A percentile compares a stretch with the other conserved stretches of the same genome.
These are phyloP conservation scores for Rhamphomyia laevipes DNA, from an alignment of 2,888 invertebrate species.

Conservation along the genomic window DNA sequence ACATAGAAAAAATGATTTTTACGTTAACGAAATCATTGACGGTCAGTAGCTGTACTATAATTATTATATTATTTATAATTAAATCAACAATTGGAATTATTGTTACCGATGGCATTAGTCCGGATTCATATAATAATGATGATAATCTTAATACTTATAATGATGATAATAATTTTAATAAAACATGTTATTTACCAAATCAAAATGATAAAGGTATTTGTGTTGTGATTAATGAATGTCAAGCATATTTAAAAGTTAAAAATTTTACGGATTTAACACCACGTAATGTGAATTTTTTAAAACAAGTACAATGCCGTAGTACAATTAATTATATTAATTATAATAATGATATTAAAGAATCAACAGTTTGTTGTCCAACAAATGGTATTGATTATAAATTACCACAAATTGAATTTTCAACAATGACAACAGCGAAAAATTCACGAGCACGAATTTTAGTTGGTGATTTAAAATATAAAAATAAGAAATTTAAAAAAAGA, in stretches of 20 bases:
- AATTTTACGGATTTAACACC: slow-evolving; percentile 26
- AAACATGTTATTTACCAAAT: slow-evolving; percentile 32
- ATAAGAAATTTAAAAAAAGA: slow-evolving; percentile 29
- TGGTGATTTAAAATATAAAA: slow-evolving; percentile 15
- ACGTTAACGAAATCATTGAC: background rate
- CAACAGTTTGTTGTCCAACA: slow-evolving; percentile 30
- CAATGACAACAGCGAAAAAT: slow-evolving; percentile 22
- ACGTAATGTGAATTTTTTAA: slow-evolving; percentile 30
- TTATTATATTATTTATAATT: background rate
- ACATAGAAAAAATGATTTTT: background rate
- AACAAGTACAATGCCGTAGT: slow-evolving; percentile 30
- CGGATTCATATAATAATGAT: background rate
- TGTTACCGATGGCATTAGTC: background rate
- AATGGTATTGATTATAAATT: slow-evolving; percentile 28
- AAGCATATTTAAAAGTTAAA: slow-evolving; percentile 29
- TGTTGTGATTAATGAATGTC: slow-evolving; percentile 24
- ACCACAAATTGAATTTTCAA: slow-evolving; percentile 27
- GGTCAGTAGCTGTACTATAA: background rate
- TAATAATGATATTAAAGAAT: slow-evolving; percentile 9
- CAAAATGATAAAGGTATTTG: slow-evolving; percentile 30
- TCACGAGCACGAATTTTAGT: background rate
- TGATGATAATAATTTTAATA: background rate
- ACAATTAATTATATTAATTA: slow-evolving; percentile 8
- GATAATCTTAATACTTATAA: background rate
- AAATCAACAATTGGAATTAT: background rate